Evolutionary conservation across 1,140 invertebrate species (phyloP).

Genomic region (Cardiocondyla obscurior): DNA sequence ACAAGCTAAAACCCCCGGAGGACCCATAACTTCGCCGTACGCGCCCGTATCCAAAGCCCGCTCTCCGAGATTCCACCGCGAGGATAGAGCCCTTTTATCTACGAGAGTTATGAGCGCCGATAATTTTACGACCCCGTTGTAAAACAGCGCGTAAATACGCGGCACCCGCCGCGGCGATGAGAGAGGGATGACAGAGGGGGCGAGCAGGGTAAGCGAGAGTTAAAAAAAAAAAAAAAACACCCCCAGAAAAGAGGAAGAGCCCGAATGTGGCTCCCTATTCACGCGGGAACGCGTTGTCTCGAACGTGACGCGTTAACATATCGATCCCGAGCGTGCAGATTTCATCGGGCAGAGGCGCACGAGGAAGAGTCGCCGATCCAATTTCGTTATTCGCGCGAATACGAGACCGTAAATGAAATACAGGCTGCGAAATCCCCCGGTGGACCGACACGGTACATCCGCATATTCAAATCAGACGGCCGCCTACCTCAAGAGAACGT

Average conservation of each 20-base stretch:
- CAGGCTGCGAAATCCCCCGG: constrained; percentile 11
- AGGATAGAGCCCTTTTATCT: constrained; percentile 54
- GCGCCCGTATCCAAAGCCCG: constrained; percentile 42
- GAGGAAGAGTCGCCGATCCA: constrained; percentile 7
- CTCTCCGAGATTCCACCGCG: constrained; percentile 25
- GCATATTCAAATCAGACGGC: constrained; percentile 20
- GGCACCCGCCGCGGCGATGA: constrained; percentile 4
- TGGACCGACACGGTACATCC: constrained; percentile 15
- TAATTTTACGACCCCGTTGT: constrained; percentile 47
- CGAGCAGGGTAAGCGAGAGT: no score
- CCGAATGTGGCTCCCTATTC: neutral
- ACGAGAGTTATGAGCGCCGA: constrained; percentile 53
- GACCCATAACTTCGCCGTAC: constrained; percentile 46
- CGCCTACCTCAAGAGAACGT: neutral
- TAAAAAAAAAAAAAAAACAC: neutral
- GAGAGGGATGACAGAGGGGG: neutral
- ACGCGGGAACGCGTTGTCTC: neutral
- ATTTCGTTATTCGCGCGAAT: constrained; percentile 41
- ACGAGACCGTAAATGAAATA: constrained; percentile 21
- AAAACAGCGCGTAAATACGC: constrained; percentile 52
- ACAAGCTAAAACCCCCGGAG: constrained; percentile 48
- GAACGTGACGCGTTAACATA: constrained; percentile 5
- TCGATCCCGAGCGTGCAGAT: constrained; percentile 2
- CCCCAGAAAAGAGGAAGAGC: no score
- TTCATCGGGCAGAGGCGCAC: neutral